Conservation (phyloP, 1,140 invertebrate species). For the Tetramorium parvispinum region DNA sequence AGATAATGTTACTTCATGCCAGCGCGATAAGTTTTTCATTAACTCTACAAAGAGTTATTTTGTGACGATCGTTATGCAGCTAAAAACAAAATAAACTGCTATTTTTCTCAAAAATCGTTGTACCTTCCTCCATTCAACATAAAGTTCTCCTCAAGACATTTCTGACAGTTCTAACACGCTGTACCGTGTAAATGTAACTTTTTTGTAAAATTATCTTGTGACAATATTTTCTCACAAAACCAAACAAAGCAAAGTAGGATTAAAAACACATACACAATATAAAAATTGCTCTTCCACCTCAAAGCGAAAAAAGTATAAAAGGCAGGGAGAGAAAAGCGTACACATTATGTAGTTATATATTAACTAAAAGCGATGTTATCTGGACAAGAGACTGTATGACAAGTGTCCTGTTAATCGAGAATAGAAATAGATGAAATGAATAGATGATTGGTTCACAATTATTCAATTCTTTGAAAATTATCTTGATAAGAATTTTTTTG, state of each 20-base stretch:
- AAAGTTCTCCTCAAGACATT: conserved; percentile 11
- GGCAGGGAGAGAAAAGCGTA: not conserved
- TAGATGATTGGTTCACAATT: not conserved
- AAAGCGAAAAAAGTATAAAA: conserved; percentile 56
- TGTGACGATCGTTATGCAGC: not conserved
- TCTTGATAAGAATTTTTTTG: not conserved
- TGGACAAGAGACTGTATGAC: not conserved
- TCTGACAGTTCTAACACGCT: not conserved
- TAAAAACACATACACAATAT: conserved; percentile 34
- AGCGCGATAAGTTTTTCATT: conserved; percentile 6
- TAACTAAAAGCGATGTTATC: conserved; percentile 17
- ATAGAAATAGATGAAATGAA: conserved; percentile 24
- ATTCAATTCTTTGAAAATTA: not conserved
- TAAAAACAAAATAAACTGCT: not conserved
- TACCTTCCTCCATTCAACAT: not conserved
- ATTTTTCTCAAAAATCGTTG: not conserved
- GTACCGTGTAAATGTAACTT: not conserved
- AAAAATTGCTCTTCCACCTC: conserved; percentile 53
- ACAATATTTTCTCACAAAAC: conserved; percentile 46
- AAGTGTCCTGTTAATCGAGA: not conserved
- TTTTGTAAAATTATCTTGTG: conserved; percentile 38
- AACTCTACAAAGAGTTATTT: conserved; percentile 1
- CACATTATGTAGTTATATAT: conserved; percentile 5
- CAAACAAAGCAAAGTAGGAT: conserved; percentile 54
- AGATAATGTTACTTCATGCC: not conserved